Base-by-base conservation (phyloP, 37 sponge, comb jelly and placozoan genomes). In the Chondrilla cf. caribensis region DNA sequence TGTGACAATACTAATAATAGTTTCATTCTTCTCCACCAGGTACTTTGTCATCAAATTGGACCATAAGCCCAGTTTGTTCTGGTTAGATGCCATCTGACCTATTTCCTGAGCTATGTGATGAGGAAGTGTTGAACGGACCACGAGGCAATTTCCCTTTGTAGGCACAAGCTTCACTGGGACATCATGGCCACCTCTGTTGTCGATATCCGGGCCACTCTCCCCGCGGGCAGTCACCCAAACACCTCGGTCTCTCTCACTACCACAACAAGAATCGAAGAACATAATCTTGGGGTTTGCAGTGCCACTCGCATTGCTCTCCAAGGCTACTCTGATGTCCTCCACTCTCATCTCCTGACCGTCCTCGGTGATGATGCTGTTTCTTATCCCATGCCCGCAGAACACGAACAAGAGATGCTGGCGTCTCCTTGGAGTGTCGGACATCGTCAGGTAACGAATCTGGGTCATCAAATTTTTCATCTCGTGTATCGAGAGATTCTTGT, bases 121-220 rank as follows among this genome's bases (percentile, higher is more conserved):
- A 0, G 76, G 64, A 44, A 88, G 58, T 25, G 81, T 84, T 32
- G 89, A 88, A 60, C 60, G 84, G 38, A 84, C 81, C 15, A 84
- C 55, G 1, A 88, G 81, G 62, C 58, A 76, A 58, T 84, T 81
- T 0, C 81, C 89, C 15, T 77, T 58, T n/a, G 17, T 29, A 59
- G 89, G 65, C 24, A 84, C 76, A 21, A 73, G 76, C 25, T 39
- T 1, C 15, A 41, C 43, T 2, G 17, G 41, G 5, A 28, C 42
- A 54, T 26, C 37, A 19, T 68, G 15, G 54, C 59, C 37, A 62
- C 77, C 31, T 17, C 65, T 25, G 64, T 55, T 17, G 66, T 64
- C 21, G 65, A 73, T 58, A 2, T n/a, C 38, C 28, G n/a, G n/a
- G 2, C 1, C 9, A 24, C 38, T 11, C 4, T 17, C 37, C 0